Evolutionary conservation across 2,888 invertebrate species (phyloP), one percentile per base, ranked within the genome.

Genomic region (Phortica magna): DNA sequence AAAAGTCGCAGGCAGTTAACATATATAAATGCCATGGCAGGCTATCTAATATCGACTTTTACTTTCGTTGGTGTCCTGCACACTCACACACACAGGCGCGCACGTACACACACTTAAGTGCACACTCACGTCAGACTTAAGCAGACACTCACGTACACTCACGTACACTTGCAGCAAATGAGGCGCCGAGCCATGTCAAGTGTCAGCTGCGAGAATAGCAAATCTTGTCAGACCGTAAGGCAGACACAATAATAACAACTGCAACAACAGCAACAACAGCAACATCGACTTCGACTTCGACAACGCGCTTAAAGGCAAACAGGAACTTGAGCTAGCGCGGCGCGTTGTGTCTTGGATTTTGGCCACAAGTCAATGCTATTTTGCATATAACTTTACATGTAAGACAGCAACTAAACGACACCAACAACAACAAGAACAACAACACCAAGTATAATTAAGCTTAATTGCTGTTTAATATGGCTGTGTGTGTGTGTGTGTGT

Each of bases 371-470:
- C 41, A 17, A 14, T 67, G 67, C 22, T 79, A 78, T 55, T 68
- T 76, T 70, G 75, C 74, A 48, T 48, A 48, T 48, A 48, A 48
- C 48, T 48, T 48, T 48, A 12, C 48, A 80, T 74, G 80, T 78
- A 41, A 31, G 65, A 55, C 57, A 67, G 64, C 64, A 42, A 67
- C 67, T 42, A 67, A 39, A 74, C 77, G 41, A 59, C 70, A 76
- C 83, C 84, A 83, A 81, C 83, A 76, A 83, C 84, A 83, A 80
- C 83, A 85, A 82, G 83, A 87, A 84, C 82, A 86, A 84, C 88
- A 85, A 84, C 86, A 84, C 85, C 86, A 86, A 88, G 84, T 88
- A 88, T 86, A 86, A 86, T 86, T 86, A 88, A 86, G 88, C 85
- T 86, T 86, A 86, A 86, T 86, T 86, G 85, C 88, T 86, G 86